These are phyloP conservation scores for Redunca redunca DNA, from an alignment of 2,113 vertebrate genomes.

Conservation along the genomic window DNA sequence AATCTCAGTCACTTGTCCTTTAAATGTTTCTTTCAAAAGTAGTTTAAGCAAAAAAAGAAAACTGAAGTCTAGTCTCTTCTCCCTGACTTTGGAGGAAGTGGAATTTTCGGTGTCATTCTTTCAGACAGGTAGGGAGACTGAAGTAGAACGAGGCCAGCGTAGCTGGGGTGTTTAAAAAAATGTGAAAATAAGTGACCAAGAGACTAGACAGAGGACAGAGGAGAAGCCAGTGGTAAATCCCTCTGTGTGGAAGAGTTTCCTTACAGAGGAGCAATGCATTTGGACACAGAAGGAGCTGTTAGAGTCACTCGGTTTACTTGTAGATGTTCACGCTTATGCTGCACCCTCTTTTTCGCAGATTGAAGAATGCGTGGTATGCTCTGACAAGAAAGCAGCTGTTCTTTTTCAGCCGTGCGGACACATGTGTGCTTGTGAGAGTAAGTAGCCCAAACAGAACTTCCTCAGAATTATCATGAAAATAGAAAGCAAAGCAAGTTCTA, in stretches of 20 bases:
- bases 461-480: not conserved
- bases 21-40: not conserved
- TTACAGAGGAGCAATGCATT: not conserved
- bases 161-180: not conserved
- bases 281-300: not conserved
- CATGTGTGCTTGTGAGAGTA: constrained; percentile 99
- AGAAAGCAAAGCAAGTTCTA: not conserved
- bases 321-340: not conserved
- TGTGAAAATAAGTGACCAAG: not conserved
- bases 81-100: not conserved
- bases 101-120: not conserved
- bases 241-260: not conserved
- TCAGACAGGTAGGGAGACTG: not conserved
- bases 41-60: not conserved
- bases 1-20: not conserved
- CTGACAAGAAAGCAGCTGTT: constrained; percentile 98
- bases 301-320: not conserved
- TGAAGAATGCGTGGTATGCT: constrained; percentile 99
- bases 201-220: not conserved
- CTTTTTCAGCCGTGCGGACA: constrained; percentile 99
- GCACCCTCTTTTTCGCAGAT: constrained; percentile 82
- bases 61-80: not conserved
- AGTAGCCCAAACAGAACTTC: constrained; percentile 76
- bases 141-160: not conserved
- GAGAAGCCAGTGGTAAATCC: not conserved